Conservation (phyloP, 2,113 vertebrate genomes). For the Platanista minor region DNA sequence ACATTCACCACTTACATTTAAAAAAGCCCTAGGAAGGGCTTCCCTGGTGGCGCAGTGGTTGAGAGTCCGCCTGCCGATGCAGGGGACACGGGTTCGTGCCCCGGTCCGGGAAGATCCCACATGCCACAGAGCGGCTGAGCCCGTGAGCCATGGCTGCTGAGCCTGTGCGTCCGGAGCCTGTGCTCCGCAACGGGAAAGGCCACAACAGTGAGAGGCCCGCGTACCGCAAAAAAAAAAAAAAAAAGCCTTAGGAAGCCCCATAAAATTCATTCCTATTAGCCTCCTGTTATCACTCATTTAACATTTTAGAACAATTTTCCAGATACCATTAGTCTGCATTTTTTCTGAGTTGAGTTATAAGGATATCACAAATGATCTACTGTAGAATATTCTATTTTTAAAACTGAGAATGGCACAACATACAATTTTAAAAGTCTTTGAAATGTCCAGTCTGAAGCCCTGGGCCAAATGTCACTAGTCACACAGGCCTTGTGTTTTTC, state of each 20-base stretch:
- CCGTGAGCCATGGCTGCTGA: no score
- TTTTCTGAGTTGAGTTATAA: constrained; percentile 32
- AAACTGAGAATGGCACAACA: constrained; percentile 13
- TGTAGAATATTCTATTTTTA: constrained; percentile 59
- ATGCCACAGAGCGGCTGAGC: no score
- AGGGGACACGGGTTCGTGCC: no score
- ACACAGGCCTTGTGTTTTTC: not conserved
- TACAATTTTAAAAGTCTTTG: constrained; percentile 26
- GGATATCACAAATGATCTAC: constrained; percentile 29
- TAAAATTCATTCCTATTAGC: not conserved
- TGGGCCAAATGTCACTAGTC: constrained; percentile 6
- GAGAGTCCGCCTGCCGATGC: no score
- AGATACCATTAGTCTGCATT: not conserved
- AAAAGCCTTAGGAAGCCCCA: not conserved
- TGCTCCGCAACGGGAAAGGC: no score
- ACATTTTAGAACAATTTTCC: constrained; percentile 47
- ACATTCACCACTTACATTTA: not conserved
- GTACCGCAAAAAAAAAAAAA: constrained; percentile 46
- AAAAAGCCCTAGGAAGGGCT: not conserved
- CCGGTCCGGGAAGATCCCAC: no score
- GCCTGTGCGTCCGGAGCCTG: no score
- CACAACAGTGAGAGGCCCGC: no score
- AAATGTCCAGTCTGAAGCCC: not conserved
- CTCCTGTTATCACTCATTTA: not conserved
- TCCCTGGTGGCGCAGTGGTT: no score